A percentile compares a stretch with the other conserved stretches of the same genome.
Evolutionary conservation across 2,113 vertebrate species (phyloP).

Genomic region (Numida meleagris): DNA sequence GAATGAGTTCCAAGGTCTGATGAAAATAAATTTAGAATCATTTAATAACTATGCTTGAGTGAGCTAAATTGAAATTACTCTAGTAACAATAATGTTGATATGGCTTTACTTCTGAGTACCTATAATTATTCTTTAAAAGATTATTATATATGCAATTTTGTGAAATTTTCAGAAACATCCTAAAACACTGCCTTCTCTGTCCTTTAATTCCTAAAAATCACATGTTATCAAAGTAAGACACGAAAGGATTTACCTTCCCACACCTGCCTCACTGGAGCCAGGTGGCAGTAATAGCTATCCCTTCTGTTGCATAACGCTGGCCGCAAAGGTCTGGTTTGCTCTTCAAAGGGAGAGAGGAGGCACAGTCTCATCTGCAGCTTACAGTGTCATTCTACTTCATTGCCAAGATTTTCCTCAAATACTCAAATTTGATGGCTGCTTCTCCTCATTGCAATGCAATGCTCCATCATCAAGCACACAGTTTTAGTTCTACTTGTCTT

Average conservation of each 20-base stretch:
- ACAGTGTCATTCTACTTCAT: accelerated
- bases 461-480: too few species aligned
- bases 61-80: not conserved
- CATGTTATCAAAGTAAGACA: not conserved
- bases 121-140: not conserved
- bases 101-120: not conserved
- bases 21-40: not conserved
- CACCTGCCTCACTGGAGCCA: not conserved
- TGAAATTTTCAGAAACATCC: not conserved
- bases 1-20: not conserved
- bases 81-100: not conserved
- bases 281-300: not conserved
- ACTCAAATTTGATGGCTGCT: not conserved
- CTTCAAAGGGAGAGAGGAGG: not conserved
- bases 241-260: not conserved
- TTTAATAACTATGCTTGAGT: not conserved
- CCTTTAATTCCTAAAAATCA: not conserved
- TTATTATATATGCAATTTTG: not conserved
- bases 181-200: not conserved
- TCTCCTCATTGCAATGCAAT: not conserved
- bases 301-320: not conserved
- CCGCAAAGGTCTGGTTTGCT: accelerated
- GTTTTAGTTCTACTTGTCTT: not conserved
- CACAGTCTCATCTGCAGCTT: not conserved
- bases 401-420: not conserved